These are phyloP conservation scores for Eudyptes chrysolophus DNA, from an alignment of 2,113 vertebrate species.

Conservation along the genomic window DNA sequence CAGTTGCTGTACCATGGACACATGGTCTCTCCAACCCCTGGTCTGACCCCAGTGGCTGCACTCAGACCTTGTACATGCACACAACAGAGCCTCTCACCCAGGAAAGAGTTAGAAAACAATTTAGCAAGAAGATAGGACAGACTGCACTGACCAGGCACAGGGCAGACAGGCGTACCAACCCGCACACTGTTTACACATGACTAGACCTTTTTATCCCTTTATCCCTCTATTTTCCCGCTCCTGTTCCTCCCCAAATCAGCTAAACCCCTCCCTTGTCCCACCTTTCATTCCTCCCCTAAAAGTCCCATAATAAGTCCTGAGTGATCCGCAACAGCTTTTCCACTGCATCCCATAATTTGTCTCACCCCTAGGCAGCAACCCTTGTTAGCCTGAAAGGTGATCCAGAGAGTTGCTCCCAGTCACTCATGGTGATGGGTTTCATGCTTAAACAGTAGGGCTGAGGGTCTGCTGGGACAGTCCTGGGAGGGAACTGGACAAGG, in stretches of 20 bases:
- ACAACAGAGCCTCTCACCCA: not conserved
- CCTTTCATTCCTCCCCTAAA: not conserved
- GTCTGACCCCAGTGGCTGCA: not conserved
- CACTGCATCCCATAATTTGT: not conserved
- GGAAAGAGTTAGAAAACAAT: not conserved
- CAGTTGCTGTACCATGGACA: not conserved
- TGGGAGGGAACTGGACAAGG: not conserved
- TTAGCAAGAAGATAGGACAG: not conserved
- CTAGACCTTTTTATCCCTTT: not conserved
- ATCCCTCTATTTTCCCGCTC: not conserved
- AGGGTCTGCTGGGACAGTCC: not conserved
- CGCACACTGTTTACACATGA: not conserved
- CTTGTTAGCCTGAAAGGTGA: not conserved
- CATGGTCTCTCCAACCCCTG: fast-evolving
- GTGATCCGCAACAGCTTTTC: not conserved
- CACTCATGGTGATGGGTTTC: not conserved
- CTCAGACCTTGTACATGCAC: not conserved
- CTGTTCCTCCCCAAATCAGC: not conserved
- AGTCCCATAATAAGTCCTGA: not conserved
- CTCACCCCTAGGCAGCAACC: not conserved
- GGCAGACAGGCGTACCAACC: fast-evolving
- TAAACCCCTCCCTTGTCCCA: not conserved
- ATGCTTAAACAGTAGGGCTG: not conserved
- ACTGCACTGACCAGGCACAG: not conserved
- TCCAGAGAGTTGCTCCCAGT: not conserved